Conservation (phyloP, 2,797 vertebrate genomes). For the Paratrypauchen microcephalus region DNA sequence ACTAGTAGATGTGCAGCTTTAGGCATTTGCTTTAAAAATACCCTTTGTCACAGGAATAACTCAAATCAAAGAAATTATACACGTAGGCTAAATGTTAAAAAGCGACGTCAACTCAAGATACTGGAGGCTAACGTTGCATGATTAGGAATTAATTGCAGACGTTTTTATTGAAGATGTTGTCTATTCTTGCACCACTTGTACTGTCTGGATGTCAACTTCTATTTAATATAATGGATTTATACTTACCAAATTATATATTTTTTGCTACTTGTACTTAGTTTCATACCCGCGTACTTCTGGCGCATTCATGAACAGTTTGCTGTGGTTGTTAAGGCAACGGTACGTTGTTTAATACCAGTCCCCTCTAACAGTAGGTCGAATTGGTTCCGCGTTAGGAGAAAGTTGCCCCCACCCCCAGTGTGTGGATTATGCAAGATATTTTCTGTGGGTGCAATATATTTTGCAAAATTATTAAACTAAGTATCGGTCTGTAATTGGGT, state of each 20-base stretch:
- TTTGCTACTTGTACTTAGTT: not conserved
- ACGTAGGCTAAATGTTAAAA: too few relatives aligned
- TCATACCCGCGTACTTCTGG: not conserved
- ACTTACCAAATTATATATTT: not conserved
- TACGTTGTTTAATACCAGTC: constrained; percentile 34
- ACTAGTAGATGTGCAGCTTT: not conserved
- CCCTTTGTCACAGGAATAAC: too few relatives aligned
- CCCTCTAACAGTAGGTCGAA: not conserved
- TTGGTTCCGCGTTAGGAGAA: constrained; percentile 24
- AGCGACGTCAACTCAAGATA: too few relatives aligned
- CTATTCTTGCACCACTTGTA: not conserved
- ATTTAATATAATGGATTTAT: not conserved
- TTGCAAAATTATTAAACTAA: not conserved
- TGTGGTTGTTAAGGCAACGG: constrained; percentile 52
- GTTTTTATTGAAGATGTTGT: not conserved
- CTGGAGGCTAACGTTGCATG: too few relatives aligned
- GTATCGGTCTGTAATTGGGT: not conserved
- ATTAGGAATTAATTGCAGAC: too few relatives aligned
- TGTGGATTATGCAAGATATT: not conserved
- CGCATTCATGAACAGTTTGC: not conserved
- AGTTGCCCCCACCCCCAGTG: not conserved
- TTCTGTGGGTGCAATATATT: not conserved
- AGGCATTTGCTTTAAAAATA: too few relatives aligned
- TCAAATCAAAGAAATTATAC: too few relatives aligned
- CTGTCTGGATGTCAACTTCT: not conserved